Evolutionary conservation across 2,888 invertebrate species (phyloP), one percentile per base, ranked within the genome.

Genomic region (Chrysotoxum bicinctum): DNA sequence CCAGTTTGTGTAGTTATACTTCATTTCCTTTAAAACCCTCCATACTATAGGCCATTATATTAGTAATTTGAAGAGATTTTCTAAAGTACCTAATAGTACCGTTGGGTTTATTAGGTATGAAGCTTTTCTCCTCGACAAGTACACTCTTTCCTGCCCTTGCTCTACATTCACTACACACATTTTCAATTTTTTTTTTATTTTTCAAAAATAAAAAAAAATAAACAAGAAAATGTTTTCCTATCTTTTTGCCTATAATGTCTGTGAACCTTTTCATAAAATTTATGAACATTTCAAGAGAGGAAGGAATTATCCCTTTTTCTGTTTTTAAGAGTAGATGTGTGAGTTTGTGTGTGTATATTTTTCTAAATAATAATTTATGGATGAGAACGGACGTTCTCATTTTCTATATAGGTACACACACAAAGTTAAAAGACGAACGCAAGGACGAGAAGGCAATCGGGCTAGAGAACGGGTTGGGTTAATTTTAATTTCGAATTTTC

Each of bases 221-320:
- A 68, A 35, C 10, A 68, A 35, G 30, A 68, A 75, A 75, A 80
- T 80, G 43, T 62, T 54, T 80, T 62, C 21, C 23, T 79, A 79
- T 79, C 73, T 79, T 58, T 40, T 66, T 75, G 56, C 52, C 52
- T 75, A 35, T 50, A 21, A 23, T 35, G 21, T 40, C 30, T 45
- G 74, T 64, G 32, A 68, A 76, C 68, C 68, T 68, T 66, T 68
- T 76, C 68, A 58, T 37, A 40, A 50, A 76, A 76, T 74, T 60
- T 58, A 79, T 68, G 62, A 48, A 62, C 76, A 32, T 70, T 62
- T 16, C 21, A n/a, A 64, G 32, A 23, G 30, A 48, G 56, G 54
- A 70, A 23, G 76, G 70, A 64, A 69, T 76, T 76, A 81, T 68
- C 62, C 75, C 32, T 56, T 73, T 68, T 37, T 40, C 14, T 19